Base-by-base conservation (phyloP, 2,888 invertebrate genomes). In the Dynastes maya region DNA sequence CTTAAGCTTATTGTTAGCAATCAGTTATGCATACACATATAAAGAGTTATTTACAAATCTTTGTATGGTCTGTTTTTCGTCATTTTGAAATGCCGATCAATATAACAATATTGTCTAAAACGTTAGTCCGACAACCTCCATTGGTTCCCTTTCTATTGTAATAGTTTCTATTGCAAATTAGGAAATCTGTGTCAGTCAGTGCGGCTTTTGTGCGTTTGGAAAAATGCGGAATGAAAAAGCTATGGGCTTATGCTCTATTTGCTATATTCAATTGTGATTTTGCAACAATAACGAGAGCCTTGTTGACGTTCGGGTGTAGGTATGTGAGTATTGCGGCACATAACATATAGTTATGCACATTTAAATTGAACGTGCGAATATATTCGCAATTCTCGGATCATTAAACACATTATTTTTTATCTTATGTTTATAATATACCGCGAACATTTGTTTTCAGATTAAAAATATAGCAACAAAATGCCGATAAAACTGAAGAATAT, bases 211-310 rank as follows among this genome's bases (percentile, higher is more conserved):
- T 67, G 45, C 16, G 9, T 13, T 13, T 32, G 27, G 2, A 49
- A 67, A 49, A 67, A 22, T 67, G 49, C 9, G 45, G 49, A 67
- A 67, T 9, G 67, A 67, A 67, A 29, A 67, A 49, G 9, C 45
- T 67, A 16, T 11, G 4, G 9, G 67, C 67, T n/a, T 45, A 27
- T 67, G 67, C 67, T 45, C 67, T 67, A 49, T 67, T 67, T 67
- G 45, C 27, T 45, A 27, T 27, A 27, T 67, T 40, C 32, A 67
- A 67, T 67, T 67, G 67, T 32, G 8, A 45, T 67, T 49, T 67
- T 49, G 64, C 64, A 64, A 64, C n/a, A 29, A n/a, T 32, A 8
- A 64, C n/a, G 29, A 37, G 5, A 2, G 32, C 37, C 32, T 64
- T 63, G 29, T 29, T 37, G 37, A 37, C 2, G 37, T 6, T 37